Evolutionary conservation across 2,797 vertebrate species (phyloP), one percentile per base, ranked within the genome.

Genomic region (Chloroceryle inda): DNA sequence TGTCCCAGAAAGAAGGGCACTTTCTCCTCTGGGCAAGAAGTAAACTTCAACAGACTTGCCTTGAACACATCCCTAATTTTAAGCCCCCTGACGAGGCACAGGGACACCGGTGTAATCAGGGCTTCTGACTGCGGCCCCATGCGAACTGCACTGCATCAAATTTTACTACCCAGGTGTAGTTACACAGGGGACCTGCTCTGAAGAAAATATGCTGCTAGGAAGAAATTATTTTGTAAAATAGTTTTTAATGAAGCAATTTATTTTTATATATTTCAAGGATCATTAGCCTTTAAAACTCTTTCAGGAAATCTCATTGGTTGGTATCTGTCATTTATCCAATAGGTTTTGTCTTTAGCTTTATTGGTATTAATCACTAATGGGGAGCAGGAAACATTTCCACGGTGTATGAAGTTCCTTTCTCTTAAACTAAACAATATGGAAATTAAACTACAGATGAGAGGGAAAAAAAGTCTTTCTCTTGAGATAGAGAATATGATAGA

Each of bases 241-340:
- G 93, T 95, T 96, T 97, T 95, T 96, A 96, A 97, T 96, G 95
- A 95, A 97, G 96, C 94, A 94, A 96, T 96, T 97, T 93, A 96
- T 97, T 96, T 96, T 94, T 92, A 90, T 92, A 72, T 68, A 84
- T 92, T 95, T 92, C 93, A 96, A 95, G 95, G 95, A 82, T 64
- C 96, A 93, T 96, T 97, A 95, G 74, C 56, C 33, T 90, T 95
- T 88, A 95, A 93, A 95, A 86, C 45, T 87, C 61, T 94, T 95
- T 82, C 92, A 95, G 93, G 89, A 96, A 95, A 84, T 87, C 90
- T 95, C 94, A 82, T 53, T 94, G 90, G 83, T 83, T 88, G 74
- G 71, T 95, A 92, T 81, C 74, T 95, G 90, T 85, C 95, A 96
- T 95, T 95, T 95, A 71, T 85, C 66, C 78, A 82, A 58, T 58